phyloP scores from a whole-genome alignment of 2,888 invertebrate species.

The Cephus sareptanus region DNA sequence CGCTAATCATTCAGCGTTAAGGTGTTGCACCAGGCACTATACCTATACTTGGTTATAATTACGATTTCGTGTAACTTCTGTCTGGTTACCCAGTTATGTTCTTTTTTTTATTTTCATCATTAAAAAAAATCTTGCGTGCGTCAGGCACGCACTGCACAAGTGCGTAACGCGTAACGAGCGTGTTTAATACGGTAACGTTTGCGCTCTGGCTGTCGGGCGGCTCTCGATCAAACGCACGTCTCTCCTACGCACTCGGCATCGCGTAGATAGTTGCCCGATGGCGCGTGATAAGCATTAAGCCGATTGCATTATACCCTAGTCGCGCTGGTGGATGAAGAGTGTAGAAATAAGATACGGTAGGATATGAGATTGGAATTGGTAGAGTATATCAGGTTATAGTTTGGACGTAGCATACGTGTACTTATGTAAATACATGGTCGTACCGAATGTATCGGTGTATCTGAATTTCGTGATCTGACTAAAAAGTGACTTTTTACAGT shows the following conservation, averaged over 20 bases:
- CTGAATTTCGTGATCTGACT: background rate
- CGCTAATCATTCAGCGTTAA: background rate
- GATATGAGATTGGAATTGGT: background rate
- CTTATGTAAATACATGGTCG: background rate
- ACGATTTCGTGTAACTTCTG: background rate
- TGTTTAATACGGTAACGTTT: constrained; percentile 20
- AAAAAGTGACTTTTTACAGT: background rate
- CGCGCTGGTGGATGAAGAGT: background rate
- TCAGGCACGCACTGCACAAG: background rate
- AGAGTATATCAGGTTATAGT: background rate
- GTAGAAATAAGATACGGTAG: background rate
- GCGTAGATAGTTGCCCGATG: constrained; percentile 19
- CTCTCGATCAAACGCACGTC: constrained; percentile 64
- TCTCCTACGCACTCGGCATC: constrained; percentile 63
- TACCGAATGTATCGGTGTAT: background rate
- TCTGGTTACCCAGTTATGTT: background rate
- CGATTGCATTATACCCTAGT: constrained; percentile 23
- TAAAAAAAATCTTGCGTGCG: background rate
- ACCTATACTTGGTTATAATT: background rate
- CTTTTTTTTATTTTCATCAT: background rate
- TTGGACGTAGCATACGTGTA: background rate
- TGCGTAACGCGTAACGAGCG: background rate
- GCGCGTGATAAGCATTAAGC: constrained; percentile 40
- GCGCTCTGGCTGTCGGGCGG: constrained; percentile 44
- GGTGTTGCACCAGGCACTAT: background rate